Evolutionary conservation across 2,888 invertebrate genomes (phyloP).

Genomic region (Dusona sp.): DNA sequence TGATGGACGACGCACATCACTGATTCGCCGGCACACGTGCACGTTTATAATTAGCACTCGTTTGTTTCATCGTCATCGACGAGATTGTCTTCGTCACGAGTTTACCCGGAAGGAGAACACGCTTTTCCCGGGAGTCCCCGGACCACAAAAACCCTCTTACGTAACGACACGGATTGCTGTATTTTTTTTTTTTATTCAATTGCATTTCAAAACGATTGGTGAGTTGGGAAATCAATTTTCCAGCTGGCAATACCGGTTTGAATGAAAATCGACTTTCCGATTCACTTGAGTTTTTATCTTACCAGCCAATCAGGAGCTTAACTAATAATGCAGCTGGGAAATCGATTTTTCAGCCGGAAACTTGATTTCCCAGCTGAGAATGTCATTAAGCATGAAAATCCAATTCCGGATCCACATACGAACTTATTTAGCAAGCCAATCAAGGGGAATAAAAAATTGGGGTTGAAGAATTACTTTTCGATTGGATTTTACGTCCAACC

Average conservation of each 20-base stretch:
- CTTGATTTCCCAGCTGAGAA: not conserved
- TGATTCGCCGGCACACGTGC: constrained; percentile 52
- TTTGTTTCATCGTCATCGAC: constrained; percentile 58
- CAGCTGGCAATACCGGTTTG: not conserved
- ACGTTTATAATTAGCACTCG: constrained; percentile 58
- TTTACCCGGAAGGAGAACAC: constrained; percentile 60
- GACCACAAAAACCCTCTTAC: constrained; percentile 43
- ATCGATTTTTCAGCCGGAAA: not conserved
- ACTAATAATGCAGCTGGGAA: not conserved
- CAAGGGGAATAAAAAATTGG: not conserved
- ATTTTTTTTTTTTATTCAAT: not conserved
- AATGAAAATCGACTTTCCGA: not conserved
- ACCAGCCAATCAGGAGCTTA: not conserved
- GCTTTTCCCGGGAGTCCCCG: constrained; percentile 52
- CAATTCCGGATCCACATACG: not conserved
- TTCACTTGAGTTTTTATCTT: not conserved
- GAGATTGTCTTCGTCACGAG: constrained; percentile 49
- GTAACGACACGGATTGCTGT: constrained; percentile 26
- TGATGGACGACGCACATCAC: constrained; percentile 35
- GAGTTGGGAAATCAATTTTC: not conserved
- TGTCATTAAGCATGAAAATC: not conserved
- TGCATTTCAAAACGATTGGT: not conserved
- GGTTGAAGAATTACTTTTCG: not conserved
- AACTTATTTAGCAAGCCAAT: not conserved
- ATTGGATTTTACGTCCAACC: not conserved